These are phyloP conservation scores for Chymomyza procnemis DNA, from an alignment of 2,888 invertebrate species.

Conservation along the genomic window DNA sequence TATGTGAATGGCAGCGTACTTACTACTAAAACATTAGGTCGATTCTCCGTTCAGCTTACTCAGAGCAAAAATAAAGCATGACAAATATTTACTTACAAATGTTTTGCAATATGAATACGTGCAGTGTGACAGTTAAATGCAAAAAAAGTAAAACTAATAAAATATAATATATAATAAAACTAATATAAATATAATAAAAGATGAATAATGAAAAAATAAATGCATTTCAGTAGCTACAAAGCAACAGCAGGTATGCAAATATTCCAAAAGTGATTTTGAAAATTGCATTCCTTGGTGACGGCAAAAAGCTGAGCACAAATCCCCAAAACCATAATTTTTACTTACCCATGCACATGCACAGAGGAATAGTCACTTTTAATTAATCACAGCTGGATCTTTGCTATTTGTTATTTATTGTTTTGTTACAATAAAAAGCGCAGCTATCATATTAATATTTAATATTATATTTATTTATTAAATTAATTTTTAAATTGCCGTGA, in stretches of 20 bases:
- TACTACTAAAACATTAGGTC: no score
- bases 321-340: no score
- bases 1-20: no score
- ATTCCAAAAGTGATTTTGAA: constrained; percentile 61
- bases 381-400: no score
- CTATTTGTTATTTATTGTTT: no score
- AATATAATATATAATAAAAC: not conserved
- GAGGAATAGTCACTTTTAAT: no score
- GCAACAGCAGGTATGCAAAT: constrained; percentile 44
- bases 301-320: not conserved
- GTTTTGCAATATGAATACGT: constrained; percentile 18
- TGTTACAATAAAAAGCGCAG: no score
- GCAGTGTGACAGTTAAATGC: not conserved
- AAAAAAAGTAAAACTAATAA: constrained; percentile 4
- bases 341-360: no score
- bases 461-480: no score
- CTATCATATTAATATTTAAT: no score
- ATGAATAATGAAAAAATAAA: constrained; percentile 9
- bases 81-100: constrained; percentile 56
- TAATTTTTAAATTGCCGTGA: no score
- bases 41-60: no score
- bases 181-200: not conserved
- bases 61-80: constrained; percentile 26
- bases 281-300: constrained; percentile 36
- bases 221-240: constrained; percentile 6